Evolutionary conservation across 2,113 vertebrate species (phyloP).

Genomic region (Ariopsis seemanni): DNA sequence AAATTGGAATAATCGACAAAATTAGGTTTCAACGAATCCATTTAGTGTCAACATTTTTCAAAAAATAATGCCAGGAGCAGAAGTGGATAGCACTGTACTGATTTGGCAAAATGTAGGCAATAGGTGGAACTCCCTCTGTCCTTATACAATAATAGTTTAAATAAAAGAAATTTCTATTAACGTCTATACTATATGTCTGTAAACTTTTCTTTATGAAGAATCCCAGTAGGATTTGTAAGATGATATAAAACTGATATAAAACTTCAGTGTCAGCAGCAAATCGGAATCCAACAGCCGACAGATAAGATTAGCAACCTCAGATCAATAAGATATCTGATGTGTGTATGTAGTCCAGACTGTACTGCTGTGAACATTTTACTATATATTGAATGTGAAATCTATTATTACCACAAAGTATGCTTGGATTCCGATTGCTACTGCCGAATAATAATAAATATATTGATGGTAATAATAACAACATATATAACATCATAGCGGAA

Average conservation of each 20-base stretch:
- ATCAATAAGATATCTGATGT: constrained; percentile 16
- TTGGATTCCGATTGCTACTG: background rate
- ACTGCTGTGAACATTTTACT: constrained; percentile 7
- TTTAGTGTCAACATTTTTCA: background rate
- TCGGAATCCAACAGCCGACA: constrained; percentile 4
- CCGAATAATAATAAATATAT: constrained; percentile 9
- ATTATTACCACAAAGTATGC: constrained; percentile 8
- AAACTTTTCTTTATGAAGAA: constrained; percentile 23
- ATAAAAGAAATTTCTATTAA: background rate
- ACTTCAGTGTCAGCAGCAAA: constrained; percentile 7
- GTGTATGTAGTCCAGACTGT: constrained; percentile 2
- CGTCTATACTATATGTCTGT: background rate
- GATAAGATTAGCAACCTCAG: constrained; percentile 15
- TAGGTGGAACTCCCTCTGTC: background rate
- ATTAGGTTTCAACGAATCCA: background rate
- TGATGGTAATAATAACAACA: background rate
- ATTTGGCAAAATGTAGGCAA: background rate
- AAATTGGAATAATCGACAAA: background rate
- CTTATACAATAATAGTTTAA: background rate
- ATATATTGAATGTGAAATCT: background rate
- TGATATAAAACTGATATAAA: constrained; percentile 6
- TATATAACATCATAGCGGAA: background rate
- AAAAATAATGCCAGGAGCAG: background rate
- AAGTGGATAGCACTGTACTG: background rate
- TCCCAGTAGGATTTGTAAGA: background rate